Evolutionary conservation across 2,888 invertebrate species (phyloP), one percentile per base, ranked within the genome.

Genomic region (Nomada flava): DNA sequence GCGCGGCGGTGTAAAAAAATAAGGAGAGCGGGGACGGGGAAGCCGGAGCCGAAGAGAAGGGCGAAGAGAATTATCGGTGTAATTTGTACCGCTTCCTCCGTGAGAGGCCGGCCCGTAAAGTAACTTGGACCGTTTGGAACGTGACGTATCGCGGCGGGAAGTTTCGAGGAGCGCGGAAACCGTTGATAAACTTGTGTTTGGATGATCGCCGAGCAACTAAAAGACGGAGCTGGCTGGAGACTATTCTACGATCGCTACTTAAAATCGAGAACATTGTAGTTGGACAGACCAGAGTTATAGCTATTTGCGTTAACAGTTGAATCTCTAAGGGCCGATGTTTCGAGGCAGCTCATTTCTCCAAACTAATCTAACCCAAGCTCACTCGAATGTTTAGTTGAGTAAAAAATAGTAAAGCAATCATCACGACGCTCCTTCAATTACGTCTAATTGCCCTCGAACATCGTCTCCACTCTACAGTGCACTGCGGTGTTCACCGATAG

Each of bases 81-180:
- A 82, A 82, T 81, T 82, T 76, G 82, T 73, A 76, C 78, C 52
- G 77, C 53, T 65, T 60, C 70, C 65, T 63, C 60, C 29, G 53
- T 59, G 47, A 70, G 67, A 62, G 82, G 69, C 60, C 47, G 67
- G 62, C 44, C 59, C 70, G 74, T 78, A 67, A 71, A 74, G 79
- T 79, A 83, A 83, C 71, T 83, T 83, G 72, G 76, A 80, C 67
- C 83, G 78, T 83, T 83, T 67, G 71, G 67, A 78, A 78, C 83
- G 83, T 83, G 83, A 83, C 78, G 83, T 83, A 83, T 78, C 76
- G 78, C 83, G 83, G 72, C 72, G 81, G 82, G 70, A 82, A 82
- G 82, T 82, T 82, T 82, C 82, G 11, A 75, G 82, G 68, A 72
- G 68, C 65, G 69, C 20, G 73, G 53, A 59, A 71, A 67, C 64